A percentile compares a stretch with the other conserved stretches of the same genome.
phyloP scores from a whole-genome alignment of 2,113 vertebrate species.

The Oreochromis spilurus region DNA sequence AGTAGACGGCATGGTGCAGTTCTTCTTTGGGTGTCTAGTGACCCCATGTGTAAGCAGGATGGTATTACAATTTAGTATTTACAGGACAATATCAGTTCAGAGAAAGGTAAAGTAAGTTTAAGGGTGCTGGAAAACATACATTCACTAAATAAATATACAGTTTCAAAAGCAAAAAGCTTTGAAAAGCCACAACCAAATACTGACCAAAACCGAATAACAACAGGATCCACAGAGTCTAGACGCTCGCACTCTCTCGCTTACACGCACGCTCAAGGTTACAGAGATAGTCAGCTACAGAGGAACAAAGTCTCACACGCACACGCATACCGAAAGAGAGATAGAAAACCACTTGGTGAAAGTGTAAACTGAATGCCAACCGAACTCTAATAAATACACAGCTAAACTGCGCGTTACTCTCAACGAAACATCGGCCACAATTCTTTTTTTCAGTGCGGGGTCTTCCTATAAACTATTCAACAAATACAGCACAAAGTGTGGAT shows the following conservation, averaged over 20 bases:
- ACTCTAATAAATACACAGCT: slow-evolving; percentile 40
- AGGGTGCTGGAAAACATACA: slow-evolving; percentile 46
- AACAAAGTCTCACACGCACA: neutral
- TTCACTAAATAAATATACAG: slow-evolving; percentile 51
- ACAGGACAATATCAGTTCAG: slow-evolving; percentile 43
- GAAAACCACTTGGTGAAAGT: slow-evolving; percentile 24
- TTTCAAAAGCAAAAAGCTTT: slow-evolving; percentile 18
- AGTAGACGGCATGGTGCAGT: slow-evolving; percentile 80
- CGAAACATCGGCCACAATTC: slow-evolving; percentile 51
- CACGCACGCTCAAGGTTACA: neutral
- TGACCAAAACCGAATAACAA: slow-evolving; percentile 19
- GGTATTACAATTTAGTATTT: slow-evolving; percentile 67
- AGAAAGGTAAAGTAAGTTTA: slow-evolving; percentile 4
- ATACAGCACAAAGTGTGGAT: slow-evolving; percentile 53
- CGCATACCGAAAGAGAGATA: neutral
- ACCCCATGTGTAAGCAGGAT: slow-evolving; percentile 60
- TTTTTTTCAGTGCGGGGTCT: slow-evolving; percentile 31
- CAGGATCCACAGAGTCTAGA: slow-evolving; percentile 12
- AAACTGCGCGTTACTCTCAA: slow-evolving; percentile 37
- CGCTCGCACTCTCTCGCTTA: neutral
- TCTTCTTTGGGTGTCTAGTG: slow-evolving; percentile 41
- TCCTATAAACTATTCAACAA: slow-evolving; percentile 57
- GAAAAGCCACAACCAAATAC: slow-evolving; percentile 49
- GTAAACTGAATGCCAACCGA: slow-evolving; percentile 32
- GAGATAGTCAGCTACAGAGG: neutral